These are phyloP conservation scores for Aleadryas rufinucha DNA, from an alignment of 2,113 vertebrate genomes.

Conservation along the genomic window DNA sequence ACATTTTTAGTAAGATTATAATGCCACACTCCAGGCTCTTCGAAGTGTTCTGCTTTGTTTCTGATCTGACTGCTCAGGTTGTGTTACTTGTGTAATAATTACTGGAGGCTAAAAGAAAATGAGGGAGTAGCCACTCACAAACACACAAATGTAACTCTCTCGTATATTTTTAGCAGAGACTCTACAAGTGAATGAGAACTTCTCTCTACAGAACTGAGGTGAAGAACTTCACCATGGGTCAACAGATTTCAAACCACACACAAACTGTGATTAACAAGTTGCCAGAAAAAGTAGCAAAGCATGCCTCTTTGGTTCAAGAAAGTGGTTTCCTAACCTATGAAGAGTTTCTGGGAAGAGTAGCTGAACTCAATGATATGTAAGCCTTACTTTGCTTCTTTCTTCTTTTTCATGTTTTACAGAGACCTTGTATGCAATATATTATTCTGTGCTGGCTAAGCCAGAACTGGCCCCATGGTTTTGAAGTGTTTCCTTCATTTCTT, in stretches of 20 bases:
- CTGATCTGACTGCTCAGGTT: neutral
- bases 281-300: conserved; percentile 95
- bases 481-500: neutral
- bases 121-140: neutral
- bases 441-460: neutral
- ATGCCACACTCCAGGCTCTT: neutral
- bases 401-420: neutral
- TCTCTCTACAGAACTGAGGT: conserved; percentile 43
- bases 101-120: neutral
- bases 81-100: neutral
- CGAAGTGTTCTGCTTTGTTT: neutral
- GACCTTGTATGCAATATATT: neutral
- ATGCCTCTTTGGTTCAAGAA: conserved; percentile 87
- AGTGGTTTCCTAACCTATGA: conserved; percentile 93
- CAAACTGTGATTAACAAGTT: conserved; percentile 87
- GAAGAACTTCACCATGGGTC: conserved; percentile 85
- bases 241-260: conserved; percentile 89
- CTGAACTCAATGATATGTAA: conserved; percentile 97
- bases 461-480: neutral
- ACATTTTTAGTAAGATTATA: neutral
- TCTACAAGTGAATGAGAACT: conserved; percentile 72
- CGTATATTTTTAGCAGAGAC: conserved; percentile 69
- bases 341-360: conserved; percentile 95
- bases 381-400: conserved; percentile 45
- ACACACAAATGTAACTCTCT: neutral